Evolutionary conservation across 2,113 vertebrate species (phyloP).

Genomic region (Hippocampus guttulatus): DNA sequence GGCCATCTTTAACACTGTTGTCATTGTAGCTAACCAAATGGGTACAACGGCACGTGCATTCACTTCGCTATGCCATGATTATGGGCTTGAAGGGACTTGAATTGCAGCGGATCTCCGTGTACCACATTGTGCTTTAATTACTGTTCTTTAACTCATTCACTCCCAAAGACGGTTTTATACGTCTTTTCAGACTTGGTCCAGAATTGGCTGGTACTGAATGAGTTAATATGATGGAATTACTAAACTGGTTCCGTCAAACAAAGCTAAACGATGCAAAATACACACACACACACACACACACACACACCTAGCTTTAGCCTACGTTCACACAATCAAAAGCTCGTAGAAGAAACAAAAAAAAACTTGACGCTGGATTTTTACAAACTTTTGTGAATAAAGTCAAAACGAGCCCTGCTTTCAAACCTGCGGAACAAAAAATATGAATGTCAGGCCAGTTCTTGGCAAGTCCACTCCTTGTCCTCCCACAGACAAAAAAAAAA

Average conservation of each 20-base stretch:
- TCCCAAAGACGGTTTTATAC: no score
- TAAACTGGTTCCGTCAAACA: not conserved
- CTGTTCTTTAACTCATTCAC: no score
- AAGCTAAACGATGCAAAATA: not conserved
- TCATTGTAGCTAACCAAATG: constrained; percentile 32
- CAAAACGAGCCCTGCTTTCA: not conserved
- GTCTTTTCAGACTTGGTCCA: no score
- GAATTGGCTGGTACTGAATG: no score
- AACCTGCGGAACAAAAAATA: not conserved
- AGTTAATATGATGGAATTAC: not conserved
- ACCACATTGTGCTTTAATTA: not conserved
- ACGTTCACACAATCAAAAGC: not conserved
- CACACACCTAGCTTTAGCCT: not conserved
- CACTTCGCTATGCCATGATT: not conserved
- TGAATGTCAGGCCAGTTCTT: not conserved
- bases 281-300: not conserved
- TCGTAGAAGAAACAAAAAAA: not conserved
- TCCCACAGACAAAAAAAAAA: not conserved
- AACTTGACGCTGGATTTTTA: not conserved
- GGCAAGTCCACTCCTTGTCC: not conserved
- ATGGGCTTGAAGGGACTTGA: constrained; percentile 19
- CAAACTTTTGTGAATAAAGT: not conserved
- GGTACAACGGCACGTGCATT: not conserved
- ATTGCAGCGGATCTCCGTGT: constrained; percentile 4
- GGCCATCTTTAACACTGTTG: constrained; percentile 46